Percentiles rank a stretch among this genome's conserved stretches.
phyloP scores from a whole-genome alignment of 2,888 invertebrate species.

The Argyresthia goedartella region DNA sequence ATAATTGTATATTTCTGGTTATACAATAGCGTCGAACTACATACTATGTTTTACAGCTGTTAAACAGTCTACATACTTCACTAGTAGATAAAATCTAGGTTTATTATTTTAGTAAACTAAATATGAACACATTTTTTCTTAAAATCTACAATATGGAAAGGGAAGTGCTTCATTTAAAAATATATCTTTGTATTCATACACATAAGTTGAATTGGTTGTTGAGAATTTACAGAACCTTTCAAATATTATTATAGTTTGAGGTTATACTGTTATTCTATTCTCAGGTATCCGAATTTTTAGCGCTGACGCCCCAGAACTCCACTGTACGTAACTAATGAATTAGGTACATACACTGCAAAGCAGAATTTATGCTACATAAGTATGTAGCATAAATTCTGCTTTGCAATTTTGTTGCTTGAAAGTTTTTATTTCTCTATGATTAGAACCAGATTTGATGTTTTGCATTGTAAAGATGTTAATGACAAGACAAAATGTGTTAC shows the following conservation, averaged over 20 bases:
- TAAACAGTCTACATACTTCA: conserved; percentile 48
- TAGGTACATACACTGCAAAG: too few species aligned
- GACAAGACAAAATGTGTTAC: too few species aligned
- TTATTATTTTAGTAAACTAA: conserved; percentile 59
- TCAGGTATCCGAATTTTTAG: too few species aligned
- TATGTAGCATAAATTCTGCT: too few species aligned
- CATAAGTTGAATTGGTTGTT: neutral
- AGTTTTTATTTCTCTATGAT: too few species aligned
- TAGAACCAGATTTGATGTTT: too few species aligned
- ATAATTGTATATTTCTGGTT: neutral
- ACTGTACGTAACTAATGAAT: too few species aligned
- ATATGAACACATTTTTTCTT: conserved; percentile 69
- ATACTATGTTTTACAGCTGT: conserved; percentile 40
- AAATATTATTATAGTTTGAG: neutral
- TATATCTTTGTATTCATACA: neutral
- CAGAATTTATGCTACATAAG: too few species aligned
- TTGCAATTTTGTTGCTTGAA: too few species aligned
- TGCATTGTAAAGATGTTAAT: too few species aligned
- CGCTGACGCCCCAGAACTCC: too few species aligned
- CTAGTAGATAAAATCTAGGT: conserved; percentile 40
- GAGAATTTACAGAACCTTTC: neutral
- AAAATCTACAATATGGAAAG: conserved; percentile 23
- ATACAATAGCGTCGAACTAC: neutral
- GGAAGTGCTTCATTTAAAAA: conserved; percentile 4
- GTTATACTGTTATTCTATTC: too few species aligned